Base-by-base conservation (phyloP, 2,888 invertebrate species). In the Harpalus rufipes region DNA sequence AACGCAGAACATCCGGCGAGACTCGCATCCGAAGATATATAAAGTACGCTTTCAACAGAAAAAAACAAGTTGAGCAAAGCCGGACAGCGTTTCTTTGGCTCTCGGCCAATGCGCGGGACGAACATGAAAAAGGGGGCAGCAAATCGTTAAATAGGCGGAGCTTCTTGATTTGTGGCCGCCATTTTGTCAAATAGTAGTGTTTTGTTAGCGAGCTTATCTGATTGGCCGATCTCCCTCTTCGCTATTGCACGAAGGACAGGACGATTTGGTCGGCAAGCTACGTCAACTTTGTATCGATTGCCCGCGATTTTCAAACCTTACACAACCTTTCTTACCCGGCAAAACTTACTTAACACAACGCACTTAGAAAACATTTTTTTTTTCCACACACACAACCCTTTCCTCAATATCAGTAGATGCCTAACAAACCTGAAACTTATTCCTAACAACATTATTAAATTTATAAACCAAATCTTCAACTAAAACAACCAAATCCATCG, bases 161-260 rank as follows among this genome's bases (percentile, higher is more conserved):
- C 89, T 88, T 88, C 88, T 90, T 91, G 91, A 91, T 91, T 91
- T 91, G 91, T 91, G 91, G 91, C 91, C 91, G 91, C 91, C 91
- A 91, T 91, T 91, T 91, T 91, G 91, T 91, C 91, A 91, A 91
- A 91, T 91, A 91, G 91, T 91, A 90, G 90, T 91, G 91, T 91
- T 91, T 91, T 91, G 91, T 91, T 90, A 91, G 90, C 89, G 88
- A 89, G 88, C 89, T 91, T 91, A 91, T 91, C 91, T 90, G 89
- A 91, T 91, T 91, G 91, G 91, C 90, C 88, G 89, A 91, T 91
- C 91, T 91, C 91, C 90, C 90, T 90, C 91, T 90, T 90, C 88
- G 84, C 84, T 84, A 65, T 78, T 84, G 78, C 84, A 78, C 63
- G 56, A 41, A 81, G 81, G 81, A 81, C 81, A 81, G 56, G 44